Evolutionary conservation across 2,888 invertebrate genomes (phyloP).

Genomic region (Teleogryllus oceanicus): DNA sequence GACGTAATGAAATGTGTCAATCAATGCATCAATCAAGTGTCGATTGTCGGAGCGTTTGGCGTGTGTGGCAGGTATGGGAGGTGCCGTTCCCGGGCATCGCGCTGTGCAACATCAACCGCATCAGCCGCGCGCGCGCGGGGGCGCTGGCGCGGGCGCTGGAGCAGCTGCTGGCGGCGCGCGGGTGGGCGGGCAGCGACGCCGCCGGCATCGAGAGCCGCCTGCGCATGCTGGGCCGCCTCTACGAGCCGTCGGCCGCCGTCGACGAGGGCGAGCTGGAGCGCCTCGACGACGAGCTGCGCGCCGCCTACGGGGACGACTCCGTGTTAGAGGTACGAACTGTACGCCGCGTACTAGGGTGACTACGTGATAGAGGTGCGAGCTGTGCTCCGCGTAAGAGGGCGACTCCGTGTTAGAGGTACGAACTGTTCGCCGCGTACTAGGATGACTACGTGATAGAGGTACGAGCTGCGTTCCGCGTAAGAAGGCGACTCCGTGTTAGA

Average conservation of each 20-base stretch:
- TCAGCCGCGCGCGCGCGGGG: not conserved
- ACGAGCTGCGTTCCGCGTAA: not conserved
- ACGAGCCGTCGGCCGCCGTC: not conserved
- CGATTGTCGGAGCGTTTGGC: no score
- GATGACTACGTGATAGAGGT: not conserved
- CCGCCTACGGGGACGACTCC: not conserved
- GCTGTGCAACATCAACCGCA: constrained; percentile 18
- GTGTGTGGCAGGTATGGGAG: not conserved
- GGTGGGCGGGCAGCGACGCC: not conserved
- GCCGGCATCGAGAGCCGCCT: not conserved
- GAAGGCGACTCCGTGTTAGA: no score
- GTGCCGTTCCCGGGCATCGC: constrained; percentile 19
- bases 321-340: not conserved
- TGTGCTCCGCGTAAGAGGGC: no score
- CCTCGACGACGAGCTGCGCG: not conserved
- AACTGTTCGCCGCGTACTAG: no score
- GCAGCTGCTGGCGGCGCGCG: no score
- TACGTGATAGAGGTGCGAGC: not conserved
- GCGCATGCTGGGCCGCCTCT: not conserved
- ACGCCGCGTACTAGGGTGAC: no score
- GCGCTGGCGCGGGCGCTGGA: not conserved
- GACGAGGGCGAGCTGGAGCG: not conserved
- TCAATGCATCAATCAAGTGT: no score
- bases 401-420: no score
- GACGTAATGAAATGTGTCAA: no score